Conservation (phyloP, 1,140 invertebrate species). For the Megalopta genalis region DNA sequence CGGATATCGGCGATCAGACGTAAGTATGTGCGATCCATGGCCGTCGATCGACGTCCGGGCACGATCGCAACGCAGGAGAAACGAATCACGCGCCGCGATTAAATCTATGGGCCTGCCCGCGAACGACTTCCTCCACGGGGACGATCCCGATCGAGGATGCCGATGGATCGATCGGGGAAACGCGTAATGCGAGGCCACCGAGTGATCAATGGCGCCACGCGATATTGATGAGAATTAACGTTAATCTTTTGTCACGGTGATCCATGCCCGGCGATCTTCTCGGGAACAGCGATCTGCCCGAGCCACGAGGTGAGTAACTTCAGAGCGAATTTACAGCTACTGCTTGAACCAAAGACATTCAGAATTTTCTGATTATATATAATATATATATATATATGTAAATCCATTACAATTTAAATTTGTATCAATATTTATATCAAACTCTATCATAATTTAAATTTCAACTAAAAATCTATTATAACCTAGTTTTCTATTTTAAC, state of each 20-base stretch:
- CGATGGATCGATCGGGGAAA: conserved; percentile 14
- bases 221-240: conserved; percentile 6
- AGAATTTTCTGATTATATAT: too few relatives aligned
- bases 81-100: conserved; percentile 53
- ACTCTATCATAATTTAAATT: too few relatives aligned
- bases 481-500: too few relatives aligned
- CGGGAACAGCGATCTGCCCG: too few relatives aligned
- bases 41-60: conserved; percentile 28
- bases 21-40: conserved; percentile 37
- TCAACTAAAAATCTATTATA: too few relatives aligned
- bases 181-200: neutral
- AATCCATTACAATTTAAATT: too few relatives aligned
- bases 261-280: neutral
- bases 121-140: conserved; percentile 21
- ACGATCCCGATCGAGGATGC: neutral
- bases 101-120: conserved; percentile 49
- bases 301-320: too few relatives aligned
- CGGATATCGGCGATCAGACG: conserved; percentile 24
- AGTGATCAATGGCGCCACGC: neutral
- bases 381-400: too few relatives aligned
- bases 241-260: conserved; percentile 16
- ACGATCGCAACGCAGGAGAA: conserved; percentile 23
- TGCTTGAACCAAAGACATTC: too few relatives aligned
- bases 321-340: too few relatives aligned
- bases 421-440: too few relatives aligned